Percentiles rank a stretch among this genome's conserved stretches.
Evolutionary conservation across 2,797 vertebrate genomes (phyloP).

Genomic region (Channallabes apus): DNA sequence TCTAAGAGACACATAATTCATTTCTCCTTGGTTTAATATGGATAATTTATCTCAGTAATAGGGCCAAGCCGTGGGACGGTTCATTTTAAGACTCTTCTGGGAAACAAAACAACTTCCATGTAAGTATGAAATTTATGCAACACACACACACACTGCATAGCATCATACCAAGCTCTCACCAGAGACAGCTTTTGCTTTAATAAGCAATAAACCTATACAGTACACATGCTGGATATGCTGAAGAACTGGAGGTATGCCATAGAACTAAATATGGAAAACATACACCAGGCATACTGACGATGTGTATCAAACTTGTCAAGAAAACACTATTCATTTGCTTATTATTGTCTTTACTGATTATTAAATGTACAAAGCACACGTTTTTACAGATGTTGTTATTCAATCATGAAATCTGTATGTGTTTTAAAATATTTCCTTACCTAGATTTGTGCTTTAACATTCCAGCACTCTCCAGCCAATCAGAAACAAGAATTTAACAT

Average conservation of each 20-base stretch:
- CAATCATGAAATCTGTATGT: not conserved
- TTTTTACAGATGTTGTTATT: not conserved
- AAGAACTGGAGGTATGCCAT: conserved; percentile 22
- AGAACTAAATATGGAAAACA: conserved; percentile 20
- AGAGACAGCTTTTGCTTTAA: conserved; percentile 28
- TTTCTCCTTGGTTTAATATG: not conserved
- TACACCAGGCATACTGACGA: not conserved
- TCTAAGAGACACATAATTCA: not conserved
- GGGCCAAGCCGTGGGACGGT: not conserved
- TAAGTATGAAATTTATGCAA: conserved; percentile 13
- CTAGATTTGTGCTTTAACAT: not conserved
- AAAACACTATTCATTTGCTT: not conserved
- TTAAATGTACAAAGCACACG: not conserved
- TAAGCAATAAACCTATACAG: conserved; percentile 42
- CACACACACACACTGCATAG: conserved; percentile 8
- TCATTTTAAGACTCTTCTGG: conserved; percentile 10
- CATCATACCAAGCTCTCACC: not conserved
- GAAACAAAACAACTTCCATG: conserved; percentile 1
- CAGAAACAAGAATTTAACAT: not conserved
- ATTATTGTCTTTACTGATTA: not conserved
- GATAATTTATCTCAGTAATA: conserved; percentile 16
- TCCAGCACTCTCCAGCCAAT: not conserved
- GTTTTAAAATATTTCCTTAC: not conserved
- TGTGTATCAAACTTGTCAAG: not conserved
- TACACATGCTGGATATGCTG: conserved; percentile 31